A percentile compares a stretch with the other conserved stretches of the same genome.
phyloP scores from a whole-genome alignment of 2,888 invertebrate genomes.

The Lampropteryx suffumata region DNA sequence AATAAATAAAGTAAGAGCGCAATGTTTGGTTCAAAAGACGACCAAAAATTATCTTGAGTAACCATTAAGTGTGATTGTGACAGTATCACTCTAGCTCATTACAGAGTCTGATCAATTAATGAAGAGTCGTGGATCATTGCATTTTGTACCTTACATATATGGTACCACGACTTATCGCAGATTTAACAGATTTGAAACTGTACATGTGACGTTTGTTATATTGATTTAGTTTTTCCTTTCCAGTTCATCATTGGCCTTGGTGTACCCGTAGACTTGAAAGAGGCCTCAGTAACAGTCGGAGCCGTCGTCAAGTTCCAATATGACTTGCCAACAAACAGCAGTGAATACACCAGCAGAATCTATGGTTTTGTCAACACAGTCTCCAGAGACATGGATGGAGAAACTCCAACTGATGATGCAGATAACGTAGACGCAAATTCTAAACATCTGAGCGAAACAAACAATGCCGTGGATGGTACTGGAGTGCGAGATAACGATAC shows the following conservation, averaged over 20 bases:
- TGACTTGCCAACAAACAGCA: slow-evolving; percentile 84
- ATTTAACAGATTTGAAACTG: no score
- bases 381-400: slow-evolving; percentile 66
- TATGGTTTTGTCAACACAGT: slow-evolving; percentile 71
- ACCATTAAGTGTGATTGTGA: no score
- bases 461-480: slow-evolving; percentile 9
- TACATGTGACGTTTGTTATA: no score
- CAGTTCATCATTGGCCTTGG: slow-evolving; percentile 87
- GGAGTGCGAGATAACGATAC: slow-evolving; percentile 56
- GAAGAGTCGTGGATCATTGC: no score
- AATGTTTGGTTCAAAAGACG: no score
- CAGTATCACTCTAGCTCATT: no score
- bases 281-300: slow-evolving; percentile 84
- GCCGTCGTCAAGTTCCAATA: slow-evolving; percentile 87
- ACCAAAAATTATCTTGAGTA: no score
- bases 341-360: slow-evolving; percentile 80
- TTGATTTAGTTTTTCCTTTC: slow-evolving; percentile 39
- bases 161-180: no score
- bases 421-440: slow-evolving; percentile 29
- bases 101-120: no score
- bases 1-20: no score
- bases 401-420: slow-evolving; percentile 38
- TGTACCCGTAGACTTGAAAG: slow-evolving; percentile 85
- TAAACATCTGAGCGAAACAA: slow-evolving; percentile 37
- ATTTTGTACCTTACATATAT: no score